Conservation (phyloP, 2,113 vertebrate species). For the Hemiprocne comata region DNA sequence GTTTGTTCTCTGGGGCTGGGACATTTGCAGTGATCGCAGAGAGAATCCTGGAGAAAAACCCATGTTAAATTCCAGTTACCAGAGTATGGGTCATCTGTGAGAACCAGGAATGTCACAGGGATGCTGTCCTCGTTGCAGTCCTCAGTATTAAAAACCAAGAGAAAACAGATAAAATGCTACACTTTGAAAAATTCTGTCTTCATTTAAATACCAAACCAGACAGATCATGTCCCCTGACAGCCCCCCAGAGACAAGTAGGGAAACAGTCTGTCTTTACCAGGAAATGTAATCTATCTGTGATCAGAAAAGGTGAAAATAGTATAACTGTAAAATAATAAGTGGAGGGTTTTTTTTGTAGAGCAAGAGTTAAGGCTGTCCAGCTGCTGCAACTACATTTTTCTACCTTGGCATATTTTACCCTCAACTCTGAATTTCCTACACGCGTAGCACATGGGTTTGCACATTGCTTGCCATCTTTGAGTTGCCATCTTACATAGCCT, state of each 20-base stretch:
- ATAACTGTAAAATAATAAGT: background rate
- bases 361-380: background rate
- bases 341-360: background rate
- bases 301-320: background rate
- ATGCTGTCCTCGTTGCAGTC: background rate
- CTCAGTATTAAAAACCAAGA: background rate
- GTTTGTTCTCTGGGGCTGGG: no score
- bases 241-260: background rate
- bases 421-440: background rate
- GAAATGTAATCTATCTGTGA: background rate
- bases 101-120: background rate
- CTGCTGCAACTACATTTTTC: background rate
- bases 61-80: background rate
- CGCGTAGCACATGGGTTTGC: background rate
- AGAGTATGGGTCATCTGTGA: background rate
- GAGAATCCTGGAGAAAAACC: background rate
- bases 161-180: background rate
- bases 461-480: background rate
- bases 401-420: background rate
- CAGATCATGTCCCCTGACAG: background rate
- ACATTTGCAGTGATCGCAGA: background rate
- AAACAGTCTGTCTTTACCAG: background rate
- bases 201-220: accelerated
- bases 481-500: background rate
- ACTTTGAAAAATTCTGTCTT: background rate